Evolutionary conservation across 1,140 invertebrate species (phyloP), one percentile per base, ranked within the genome.

Genomic region (Drosophila sp.): DNA sequence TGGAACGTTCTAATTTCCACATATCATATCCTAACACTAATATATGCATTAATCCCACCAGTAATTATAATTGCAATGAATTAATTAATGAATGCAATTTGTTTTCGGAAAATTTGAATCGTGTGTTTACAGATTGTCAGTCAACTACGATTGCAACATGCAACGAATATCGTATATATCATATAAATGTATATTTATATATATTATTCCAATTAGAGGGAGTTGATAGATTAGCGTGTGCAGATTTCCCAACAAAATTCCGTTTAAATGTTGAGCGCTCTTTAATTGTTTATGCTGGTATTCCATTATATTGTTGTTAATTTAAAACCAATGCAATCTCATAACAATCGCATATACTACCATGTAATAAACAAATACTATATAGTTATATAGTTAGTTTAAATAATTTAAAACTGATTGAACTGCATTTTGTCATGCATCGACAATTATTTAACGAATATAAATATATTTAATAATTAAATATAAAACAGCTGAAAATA

Each of bases 391-490:
- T 18, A 50, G 25, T 13, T 25, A 18, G 6, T 32, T 4, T 13
- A 48, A 27, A 9, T 36, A 27, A 38, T 29, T 36, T 7, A 46
- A 51, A 54, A 38, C 40, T 59, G 64, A 54, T 64, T 51, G 77
- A 84, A 86, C 81, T 84, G 82, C 81, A 84, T 84, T 84, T 84
- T 86, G 80, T 84, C 80, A 84, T 84, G 80, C 74, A 84, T 71
- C 50, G 51, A 50, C 67, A 71, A 50, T 65, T 71, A 71, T 65
- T 71, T 65, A 29, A 2, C 25, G 4, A n/a, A 32, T 32, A 29
- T 50, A 32, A 50, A 32, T 32, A 16, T 29, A 9, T 48, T 13
- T 14, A 50, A 50, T 50, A 50, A 50, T 50, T 29, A 50, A 13
- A 4, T 29, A 13, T 38, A 38, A 38, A 38, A 38, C 36, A 13